Evolutionary conservation across 1,140 invertebrate species (phyloP).

Genomic region (Drosophila rhopaloa): DNA sequence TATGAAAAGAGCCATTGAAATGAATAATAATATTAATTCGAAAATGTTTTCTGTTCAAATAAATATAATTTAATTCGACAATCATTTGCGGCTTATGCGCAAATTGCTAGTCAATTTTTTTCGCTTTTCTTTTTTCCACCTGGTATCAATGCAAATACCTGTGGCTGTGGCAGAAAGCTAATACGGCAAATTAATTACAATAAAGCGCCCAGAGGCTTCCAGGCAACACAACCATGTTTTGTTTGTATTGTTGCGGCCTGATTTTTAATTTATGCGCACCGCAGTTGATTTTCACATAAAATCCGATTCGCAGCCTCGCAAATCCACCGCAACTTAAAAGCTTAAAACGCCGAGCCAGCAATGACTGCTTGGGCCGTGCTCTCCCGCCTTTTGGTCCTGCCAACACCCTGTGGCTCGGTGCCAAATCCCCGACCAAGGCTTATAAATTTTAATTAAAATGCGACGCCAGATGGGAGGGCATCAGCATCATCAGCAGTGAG

Average conservation of each 20-base stretch:
- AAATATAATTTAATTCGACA: slow-evolving; percentile 75
- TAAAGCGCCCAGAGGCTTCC: slow-evolving; percentile 47
- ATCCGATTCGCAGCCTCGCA: slow-evolving; percentile 69
- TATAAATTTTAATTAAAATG: slow-evolving; percentile 83
- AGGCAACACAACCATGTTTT: background rate
- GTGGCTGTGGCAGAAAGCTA: slow-evolving; percentile 38
- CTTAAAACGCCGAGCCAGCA: slow-evolving; percentile 70
- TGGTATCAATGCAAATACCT: slow-evolving; percentile 42
- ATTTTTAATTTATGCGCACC: slow-evolving; percentile 81
- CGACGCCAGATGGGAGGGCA: slow-evolving; percentile 39
- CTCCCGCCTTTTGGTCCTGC: slow-evolving; percentile 14
- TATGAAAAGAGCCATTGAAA: slow-evolving; percentile 59
- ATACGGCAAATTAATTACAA: slow-evolving; percentile 81
- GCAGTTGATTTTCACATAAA: slow-evolving; percentile 80
- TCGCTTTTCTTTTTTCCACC: slow-evolving; percentile 2
- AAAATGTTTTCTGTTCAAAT: slow-evolving; percentile 61
- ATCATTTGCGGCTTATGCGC: slow-evolving; percentile 67
- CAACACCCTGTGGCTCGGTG: slow-evolving; percentile 32
- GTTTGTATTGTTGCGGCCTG: slow-evolving; percentile 47
- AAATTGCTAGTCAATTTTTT: slow-evolving; percentile 52
- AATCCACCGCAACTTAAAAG: slow-evolving; percentile 79
- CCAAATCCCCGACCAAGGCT: slow-evolving; percentile 77
- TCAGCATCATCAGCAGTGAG: slow-evolving; percentile 7
- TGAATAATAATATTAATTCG: slow-evolving; percentile 58
- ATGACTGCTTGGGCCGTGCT: slow-evolving; percentile 9